These are phyloP conservation scores for Drosophila birchii DNA, from an alignment of 2,888 invertebrate species.

Conservation along the genomic window DNA sequence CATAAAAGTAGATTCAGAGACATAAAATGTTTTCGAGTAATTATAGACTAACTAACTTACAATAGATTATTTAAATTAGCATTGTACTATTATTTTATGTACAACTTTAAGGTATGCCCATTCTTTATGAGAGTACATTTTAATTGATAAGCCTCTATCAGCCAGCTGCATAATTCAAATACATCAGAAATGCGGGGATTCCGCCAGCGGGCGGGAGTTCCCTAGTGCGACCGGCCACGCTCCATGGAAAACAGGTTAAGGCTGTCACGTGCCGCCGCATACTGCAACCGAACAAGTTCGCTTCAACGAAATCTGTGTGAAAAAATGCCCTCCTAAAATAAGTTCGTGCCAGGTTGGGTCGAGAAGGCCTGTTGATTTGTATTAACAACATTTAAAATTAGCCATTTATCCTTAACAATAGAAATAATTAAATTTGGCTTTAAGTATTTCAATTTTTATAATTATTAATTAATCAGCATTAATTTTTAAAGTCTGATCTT, in stretches of 20 bases:
- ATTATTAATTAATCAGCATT: neutral
- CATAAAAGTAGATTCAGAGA: neutral
- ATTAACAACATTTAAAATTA: conserved; percentile 34
- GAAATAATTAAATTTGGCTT: conserved; percentile 35
- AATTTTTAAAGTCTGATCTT: conserved; percentile 27
- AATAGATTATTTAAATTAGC: neutral
- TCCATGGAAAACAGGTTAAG: conserved; percentile 58
- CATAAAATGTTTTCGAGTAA: neutral
- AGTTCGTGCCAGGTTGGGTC: neutral
- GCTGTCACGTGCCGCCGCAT: conserved; percentile 30
- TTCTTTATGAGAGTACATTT: neutral
- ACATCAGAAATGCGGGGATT: conserved; percentile 1
- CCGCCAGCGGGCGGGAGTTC: neutral
- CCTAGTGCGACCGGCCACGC: conserved; percentile 17
- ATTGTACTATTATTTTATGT: too few relatives aligned
- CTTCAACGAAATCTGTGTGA: conserved; percentile 12
- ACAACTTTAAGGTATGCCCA: neutral
- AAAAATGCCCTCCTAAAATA: conserved; percentile 1
- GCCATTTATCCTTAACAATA: conserved; percentile 44
- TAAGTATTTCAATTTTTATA: too few relatives aligned
- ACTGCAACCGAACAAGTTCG: conserved; percentile 15
- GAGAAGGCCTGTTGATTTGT: conserved; percentile 1
- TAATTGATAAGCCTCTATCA: neutral
- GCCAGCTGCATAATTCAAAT: neutral
- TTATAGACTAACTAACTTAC: neutral